A percentile compares a stretch with the other conserved stretches of the same genome.
These are phyloP conservation scores for Tanytarsus gracilentus DNA, from an alignment of 2,888 invertebrate species.

Conservation along the genomic window DNA sequence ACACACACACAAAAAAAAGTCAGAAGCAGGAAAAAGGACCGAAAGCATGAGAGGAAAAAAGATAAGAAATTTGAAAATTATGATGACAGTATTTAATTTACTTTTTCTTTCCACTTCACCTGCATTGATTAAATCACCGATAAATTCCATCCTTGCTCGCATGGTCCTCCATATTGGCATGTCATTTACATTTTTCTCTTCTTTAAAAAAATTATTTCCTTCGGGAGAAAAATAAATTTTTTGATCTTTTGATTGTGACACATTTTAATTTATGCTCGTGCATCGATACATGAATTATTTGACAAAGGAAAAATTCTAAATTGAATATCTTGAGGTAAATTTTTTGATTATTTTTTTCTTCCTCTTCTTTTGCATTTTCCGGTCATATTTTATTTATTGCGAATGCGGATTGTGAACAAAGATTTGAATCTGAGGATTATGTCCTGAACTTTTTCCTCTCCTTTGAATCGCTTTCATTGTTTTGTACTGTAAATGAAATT, in stretches of 20 bases:
- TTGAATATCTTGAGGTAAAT: too few relatives aligned
- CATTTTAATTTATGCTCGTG: too few relatives aligned
- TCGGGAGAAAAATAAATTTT: not conserved
- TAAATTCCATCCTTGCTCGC: not conserved
- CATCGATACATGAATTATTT: too few relatives aligned
- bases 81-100: slow-evolving; percentile 18
- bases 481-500: too few relatives aligned
- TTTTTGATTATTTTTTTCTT: too few relatives aligned
- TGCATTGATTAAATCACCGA: not conserved
- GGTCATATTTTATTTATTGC: too few relatives aligned
- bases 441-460: too few relatives aligned
- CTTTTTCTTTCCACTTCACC: not conserved
- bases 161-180: not conserved
- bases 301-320: too few relatives aligned
- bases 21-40: not conserved
- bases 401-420: too few relatives aligned
- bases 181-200: not conserved
- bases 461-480: too few relatives aligned
- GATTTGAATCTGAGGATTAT: too few relatives aligned
- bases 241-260: not conserved
- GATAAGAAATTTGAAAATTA: slow-evolving; percentile 11
- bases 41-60: not conserved
- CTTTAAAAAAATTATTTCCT: not conserved
- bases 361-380: too few relatives aligned
- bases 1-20: not conserved